Conservation (phyloP, 1,140 invertebrate genomes). For the Aricia agestis region DNA sequence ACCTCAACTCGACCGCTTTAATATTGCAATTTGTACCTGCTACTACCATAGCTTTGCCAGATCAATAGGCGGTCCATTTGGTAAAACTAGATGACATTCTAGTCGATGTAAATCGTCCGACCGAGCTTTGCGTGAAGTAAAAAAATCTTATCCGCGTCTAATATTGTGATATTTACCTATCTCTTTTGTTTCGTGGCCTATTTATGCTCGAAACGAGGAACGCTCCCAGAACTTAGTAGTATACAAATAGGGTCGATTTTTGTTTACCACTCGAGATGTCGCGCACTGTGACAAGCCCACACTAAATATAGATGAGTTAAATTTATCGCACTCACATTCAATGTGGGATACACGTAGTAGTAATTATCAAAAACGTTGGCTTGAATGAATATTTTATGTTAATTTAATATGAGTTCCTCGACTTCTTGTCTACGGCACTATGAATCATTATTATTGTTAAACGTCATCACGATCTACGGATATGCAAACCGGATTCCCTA, state of each 20-base stretch:
- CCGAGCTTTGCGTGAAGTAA: not conserved
- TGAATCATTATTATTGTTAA: not conserved
- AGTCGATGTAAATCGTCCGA: not conserved
- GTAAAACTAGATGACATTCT: not conserved
- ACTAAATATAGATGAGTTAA: slow-evolving; percentile 54
- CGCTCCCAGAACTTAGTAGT: slow-evolving; percentile 12
- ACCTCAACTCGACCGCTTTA: not conserved
- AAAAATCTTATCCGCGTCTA: not conserved
- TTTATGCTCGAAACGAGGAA: slow-evolving; percentile 26
- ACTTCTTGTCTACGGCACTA: not conserved
- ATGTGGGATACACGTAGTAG: slow-evolving; percentile 36
- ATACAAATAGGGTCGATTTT: slow-evolving; percentile 33
- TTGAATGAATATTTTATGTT: slow-evolving; percentile 19
- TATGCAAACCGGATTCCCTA: not conserved
- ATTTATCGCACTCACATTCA: slow-evolving; percentile 55
- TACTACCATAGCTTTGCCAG: too few species aligned
- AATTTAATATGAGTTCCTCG: slow-evolving; percentile 7
- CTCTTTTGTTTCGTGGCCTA: slow-evolving; percentile 28
- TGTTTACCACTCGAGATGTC: slow-evolving; percentile 40
- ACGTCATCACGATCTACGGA: not conserved
- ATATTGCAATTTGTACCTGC: not conserved
- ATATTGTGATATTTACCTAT: slow-evolving; percentile 12
- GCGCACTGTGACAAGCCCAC: slow-evolving; percentile 50
- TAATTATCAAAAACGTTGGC: slow-evolving; percentile 29
- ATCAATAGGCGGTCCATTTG: too few species aligned